Evolutionary conservation across 2,888 invertebrate genomes (phyloP), one percentile per base, ranked within the genome.

Genomic region (Euzetes globulus): DNA sequence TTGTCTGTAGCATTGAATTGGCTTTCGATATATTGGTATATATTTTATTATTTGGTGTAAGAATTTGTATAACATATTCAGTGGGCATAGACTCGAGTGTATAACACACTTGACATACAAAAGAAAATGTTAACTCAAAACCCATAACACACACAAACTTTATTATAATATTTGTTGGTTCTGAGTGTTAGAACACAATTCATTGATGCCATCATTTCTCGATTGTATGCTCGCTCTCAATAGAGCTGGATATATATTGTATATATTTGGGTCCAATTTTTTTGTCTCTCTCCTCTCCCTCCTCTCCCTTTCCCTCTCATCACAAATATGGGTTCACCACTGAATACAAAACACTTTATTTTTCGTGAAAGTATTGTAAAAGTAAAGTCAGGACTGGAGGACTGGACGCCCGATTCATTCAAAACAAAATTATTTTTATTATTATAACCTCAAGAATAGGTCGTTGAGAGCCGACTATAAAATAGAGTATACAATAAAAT

Each of bases 131-230:
- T 55, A 19, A 55, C 22, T 55, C 55, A 55, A 25, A 55, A 55
- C 22, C n/a, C 55, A 55, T 25, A 55, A 13, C 11, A 50, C 50
- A 50, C n/a, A 11, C n/a, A 55, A 55, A 19, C 55, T 55, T 55
- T 55, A 52, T 52, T 52, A 55, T 55, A 55, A 55, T 55, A 55
- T 55, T 55, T 55, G 17, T 50, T 19, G 17, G 55, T 13, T 55
- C 25, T 22, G 55, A 55, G 55, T 25, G 55, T 11, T 19, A 15
- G 22, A 55, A 55, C 19, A 55, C 19, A 13, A 19, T 55, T 55
- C 55, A 55, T 55, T 22, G 50, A 55, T 25, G 55, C 55, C 55
- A 55, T 55, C 55, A 55, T 55, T 55, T 55, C 25, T 55, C 55
- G 22, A 55, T 55, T 55, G 22, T 55, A 55, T 55, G 13, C 22